phyloP scores from a whole-genome alignment of 2,113 vertebrate genomes.

The Oryzias celebensis region DNA sequence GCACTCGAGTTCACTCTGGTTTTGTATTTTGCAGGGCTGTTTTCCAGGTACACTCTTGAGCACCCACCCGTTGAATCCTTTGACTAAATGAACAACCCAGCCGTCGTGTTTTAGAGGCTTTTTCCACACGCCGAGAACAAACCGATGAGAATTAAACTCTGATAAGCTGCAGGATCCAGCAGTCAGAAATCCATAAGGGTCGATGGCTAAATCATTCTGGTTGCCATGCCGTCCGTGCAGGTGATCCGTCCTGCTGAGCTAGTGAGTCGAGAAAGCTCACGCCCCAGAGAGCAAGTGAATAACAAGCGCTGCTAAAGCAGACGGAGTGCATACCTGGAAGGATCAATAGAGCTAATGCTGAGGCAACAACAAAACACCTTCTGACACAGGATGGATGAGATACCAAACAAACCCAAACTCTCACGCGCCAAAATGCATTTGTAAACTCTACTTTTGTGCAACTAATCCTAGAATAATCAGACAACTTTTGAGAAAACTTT shows the following conservation, averaged over 20 bases:
- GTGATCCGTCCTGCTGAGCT: constrained; percentile 15
- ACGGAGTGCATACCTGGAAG: constrained; percentile 18
- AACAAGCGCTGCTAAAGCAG: constrained; percentile 47
- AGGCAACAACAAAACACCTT: constrained; percentile 45
- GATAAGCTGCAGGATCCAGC: neutral
- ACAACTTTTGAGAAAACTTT: too few relatives aligned
- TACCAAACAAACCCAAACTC: neutral
- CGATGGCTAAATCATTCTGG: neutral
- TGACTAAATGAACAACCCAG: neutral
- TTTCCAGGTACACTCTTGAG: too few relatives aligned
- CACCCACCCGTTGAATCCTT: neutral
- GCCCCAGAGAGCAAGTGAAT: constrained; percentile 39
- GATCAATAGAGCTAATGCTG: constrained; percentile 48
- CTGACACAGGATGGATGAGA: constrained; percentile 10
- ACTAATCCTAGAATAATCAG: too few relatives aligned
- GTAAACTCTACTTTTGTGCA: neutral
- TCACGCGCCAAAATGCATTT: neutral
- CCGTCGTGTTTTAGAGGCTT: neutral
- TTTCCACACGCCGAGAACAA: neutral
- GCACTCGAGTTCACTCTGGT: neutral
- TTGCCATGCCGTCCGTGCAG: constrained; percentile 42
- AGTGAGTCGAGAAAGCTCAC: constrained; percentile 11
- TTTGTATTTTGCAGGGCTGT: neutral
- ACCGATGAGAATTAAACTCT: neutral
- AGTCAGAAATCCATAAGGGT: constrained; percentile 2